phyloP scores from a whole-genome alignment of 2,888 invertebrate genomes.

The Drosophila monieri region DNA sequence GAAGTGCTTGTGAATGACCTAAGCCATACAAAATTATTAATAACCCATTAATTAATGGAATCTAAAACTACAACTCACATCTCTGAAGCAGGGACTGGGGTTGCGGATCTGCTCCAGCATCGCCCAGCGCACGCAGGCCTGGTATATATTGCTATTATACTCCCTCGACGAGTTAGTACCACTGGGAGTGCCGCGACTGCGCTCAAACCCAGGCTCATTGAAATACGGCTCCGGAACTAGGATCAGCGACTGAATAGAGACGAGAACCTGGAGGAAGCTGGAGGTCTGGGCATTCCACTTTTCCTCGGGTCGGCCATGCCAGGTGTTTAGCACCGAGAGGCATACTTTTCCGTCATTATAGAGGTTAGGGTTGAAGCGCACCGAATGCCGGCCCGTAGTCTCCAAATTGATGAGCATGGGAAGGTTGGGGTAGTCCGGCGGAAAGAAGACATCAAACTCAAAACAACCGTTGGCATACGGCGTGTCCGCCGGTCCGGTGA shows the following conservation, averaged over 20 bases:
- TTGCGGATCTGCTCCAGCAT: constrained; percentile 96
- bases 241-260: constrained; percentile 96
- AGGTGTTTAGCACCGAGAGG: constrained; percentile 96
- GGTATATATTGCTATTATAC: constrained; percentile 97
- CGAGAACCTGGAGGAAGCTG: constrained; percentile 95
- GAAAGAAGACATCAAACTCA: constrained; percentile 95
- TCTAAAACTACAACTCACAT: constrained; percentile 85
- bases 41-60: not conserved
- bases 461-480: constrained; percentile 97
- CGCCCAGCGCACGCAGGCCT: constrained; percentile 97
- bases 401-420: constrained; percentile 96
- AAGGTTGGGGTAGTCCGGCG: constrained; percentile 91
- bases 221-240: constrained; percentile 97
- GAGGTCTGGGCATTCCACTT: constrained; percentile 98
- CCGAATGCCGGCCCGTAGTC: constrained; percentile 94
- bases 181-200: constrained; percentile 93
- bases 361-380: constrained; percentile 96
- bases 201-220: constrained; percentile 97
- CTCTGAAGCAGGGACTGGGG: constrained; percentile 95
- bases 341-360: constrained; percentile 98
- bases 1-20: constrained; percentile 96
- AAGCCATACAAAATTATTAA: constrained; percentile 16
- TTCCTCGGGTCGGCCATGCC: constrained; percentile 98
- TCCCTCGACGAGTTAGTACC: constrained; percentile 95
- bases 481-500: constrained; percentile 95